Base-by-base conservation (phyloP, 1,140 invertebrate species). In the Heliothis subflexa region DNA sequence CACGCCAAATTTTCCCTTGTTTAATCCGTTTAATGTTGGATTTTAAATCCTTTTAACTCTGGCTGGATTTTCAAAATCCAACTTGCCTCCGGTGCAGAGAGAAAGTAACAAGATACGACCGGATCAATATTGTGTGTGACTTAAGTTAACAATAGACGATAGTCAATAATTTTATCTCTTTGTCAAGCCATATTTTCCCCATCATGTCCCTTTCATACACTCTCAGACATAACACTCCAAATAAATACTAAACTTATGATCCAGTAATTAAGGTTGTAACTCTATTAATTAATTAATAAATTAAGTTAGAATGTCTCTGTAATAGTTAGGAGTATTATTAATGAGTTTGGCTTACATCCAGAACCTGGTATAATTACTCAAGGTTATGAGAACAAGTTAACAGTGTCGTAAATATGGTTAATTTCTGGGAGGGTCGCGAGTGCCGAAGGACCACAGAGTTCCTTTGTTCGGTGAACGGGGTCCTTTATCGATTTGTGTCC, bases 301-400 rank as follows among this genome's bases (percentile, higher is more conserved):
- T 77, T 77, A 45, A 45, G 61, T 68, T 55, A 9, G 68, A 77
- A 62, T 77, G 74, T 77, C 74, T 68, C 62, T 68, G 55, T 68
- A 77, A 77, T 77, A 77, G 74, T 66, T 68, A 33, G 25, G 7
- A 45, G 55, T 40, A 50, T 77, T 77, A 77, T 77, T 54, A 77
- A 77, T 77, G 49, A 77, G 74, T 77, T 77, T 77, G 74, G 74
- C 61, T 68, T 68, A 55, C 74, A 77, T 77, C 74, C 74, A 77
- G 54, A 77, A 50, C 61, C 74, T 33, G 61, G 33, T 50, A 61
- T 74, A 57, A 77, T 77, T 77, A 77, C 74, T 77, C 50, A 68
- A 55, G 74, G 49, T 57, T 68, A 55, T 68, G 61, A 21, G 47
- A 40, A 33, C 14, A 68, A 77, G 74, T 77, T 77, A 47, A 57